These are phyloP conservation scores for Borostomias antarcticus DNA, from an alignment of 2,797 vertebrate genomes.

Conservation along the genomic window DNA sequence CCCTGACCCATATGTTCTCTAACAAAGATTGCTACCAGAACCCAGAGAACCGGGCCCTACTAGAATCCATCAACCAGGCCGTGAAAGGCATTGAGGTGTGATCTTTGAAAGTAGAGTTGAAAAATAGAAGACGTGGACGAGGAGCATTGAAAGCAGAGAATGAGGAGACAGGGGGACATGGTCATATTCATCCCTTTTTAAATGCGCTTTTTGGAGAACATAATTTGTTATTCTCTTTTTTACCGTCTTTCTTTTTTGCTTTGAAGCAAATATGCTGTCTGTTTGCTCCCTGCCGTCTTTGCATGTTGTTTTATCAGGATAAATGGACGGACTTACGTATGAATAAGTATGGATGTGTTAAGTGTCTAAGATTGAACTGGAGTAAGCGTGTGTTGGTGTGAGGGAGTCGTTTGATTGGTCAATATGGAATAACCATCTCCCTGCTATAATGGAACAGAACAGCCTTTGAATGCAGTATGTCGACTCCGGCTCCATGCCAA, in stretches of 20 bases:
- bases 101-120: slow-evolving; percentile 25
- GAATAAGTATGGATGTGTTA: slow-evolving; percentile 24
- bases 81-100: slow-evolving; percentile 98
- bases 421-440: slow-evolving; percentile 25
- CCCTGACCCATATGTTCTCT: slow-evolving; percentile 97
- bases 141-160: slow-evolving; percentile 14
- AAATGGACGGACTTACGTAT: slow-evolving; percentile 41
- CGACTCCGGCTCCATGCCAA: slow-evolving; percentile 40
- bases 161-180: slow-evolving; percentile 37
- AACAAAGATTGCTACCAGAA: slow-evolving; percentile 98
- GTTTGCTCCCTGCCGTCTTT: slow-evolving; percentile 68
- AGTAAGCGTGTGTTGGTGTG: slow-evolving; percentile 42
- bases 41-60: slow-evolving; percentile 93
- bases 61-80: slow-evolving; percentile 98
- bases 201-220: slow-evolving; percentile 41
- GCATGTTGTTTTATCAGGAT: slow-evolving; percentile 66
- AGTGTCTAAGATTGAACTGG: slow-evolving; percentile 21
- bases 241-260: too few species aligned
- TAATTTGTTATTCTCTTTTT: slow-evolving; percentile 50
- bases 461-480: slow-evolving; percentile 54
- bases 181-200: slow-evolving; percentile 46
- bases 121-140: background rate
- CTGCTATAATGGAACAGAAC: slow-evolving; percentile 39
- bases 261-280: slow-evolving; percentile 48
- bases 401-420: slow-evolving; percentile 39